phyloP scores from a whole-genome alignment of 1,140 invertebrate species.

The Calephelis virginiensis region DNA sequence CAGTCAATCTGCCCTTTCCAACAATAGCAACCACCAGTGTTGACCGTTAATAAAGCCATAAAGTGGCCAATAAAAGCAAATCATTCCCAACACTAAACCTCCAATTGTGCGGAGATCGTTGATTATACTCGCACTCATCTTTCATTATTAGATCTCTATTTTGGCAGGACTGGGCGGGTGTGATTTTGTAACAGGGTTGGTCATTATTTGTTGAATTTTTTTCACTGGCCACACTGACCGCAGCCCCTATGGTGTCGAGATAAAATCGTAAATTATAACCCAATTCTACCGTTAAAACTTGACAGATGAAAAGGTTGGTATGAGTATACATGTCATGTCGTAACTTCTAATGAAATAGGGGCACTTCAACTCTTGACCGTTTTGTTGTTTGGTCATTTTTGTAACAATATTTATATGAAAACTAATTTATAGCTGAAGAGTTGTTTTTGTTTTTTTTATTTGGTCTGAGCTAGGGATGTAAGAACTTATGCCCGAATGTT shows the following conservation, averaged over 20 bases:
- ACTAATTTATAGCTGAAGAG: too few species aligned
- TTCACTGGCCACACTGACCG: slow-evolving; percentile 62
- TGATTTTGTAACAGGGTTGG: slow-evolving; percentile 30
- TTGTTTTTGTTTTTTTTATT: neutral
- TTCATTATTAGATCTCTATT: slow-evolving; percentile 70
- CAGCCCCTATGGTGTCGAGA: slow-evolving; percentile 72
- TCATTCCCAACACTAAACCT: slow-evolving; percentile 48
- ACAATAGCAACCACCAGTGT: slow-evolving; percentile 22
- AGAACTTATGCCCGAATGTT: too few species aligned
- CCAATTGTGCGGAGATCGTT: slow-evolving; percentile 30
- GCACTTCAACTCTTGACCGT: slow-evolving; percentile 37
- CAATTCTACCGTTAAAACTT: slow-evolving; percentile 74
- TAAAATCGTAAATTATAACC: slow-evolving; percentile 78
- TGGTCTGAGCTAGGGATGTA: too few species aligned
- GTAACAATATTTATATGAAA: too few species aligned
- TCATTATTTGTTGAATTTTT: slow-evolving; percentile 37
- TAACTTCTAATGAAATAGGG: slow-evolving; percentile 67
- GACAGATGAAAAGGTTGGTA: slow-evolving; percentile 74
- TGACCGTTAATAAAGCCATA: slow-evolving; percentile 40
- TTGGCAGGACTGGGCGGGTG: slow-evolving; percentile 69
- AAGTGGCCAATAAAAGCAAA: slow-evolving; percentile 69
- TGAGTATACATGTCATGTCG: slow-evolving; percentile 56
- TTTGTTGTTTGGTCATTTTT: neutral
- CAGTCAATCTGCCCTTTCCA: slow-evolving; percentile 30
- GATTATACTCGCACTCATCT: slow-evolving; percentile 60